Base-by-base conservation (phyloP, 2,113 vertebrate genomes). In the Barnardius zonarius region DNA sequence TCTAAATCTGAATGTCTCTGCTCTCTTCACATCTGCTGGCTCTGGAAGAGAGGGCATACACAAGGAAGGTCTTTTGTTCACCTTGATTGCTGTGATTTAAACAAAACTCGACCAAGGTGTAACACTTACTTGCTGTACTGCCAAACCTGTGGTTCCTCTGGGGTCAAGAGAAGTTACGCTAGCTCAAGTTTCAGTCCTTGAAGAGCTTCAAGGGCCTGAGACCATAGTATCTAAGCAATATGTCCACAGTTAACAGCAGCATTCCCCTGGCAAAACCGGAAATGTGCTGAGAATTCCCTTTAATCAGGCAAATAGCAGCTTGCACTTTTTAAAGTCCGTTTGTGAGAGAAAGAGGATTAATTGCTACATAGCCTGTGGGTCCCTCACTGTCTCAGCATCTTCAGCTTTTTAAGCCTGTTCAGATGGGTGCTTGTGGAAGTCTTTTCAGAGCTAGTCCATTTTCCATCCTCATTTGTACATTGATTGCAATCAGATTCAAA, bases 111-210 rank as follows among this genome's bases (percentile, higher is more conserved):
- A 6, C 11, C 17, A 12, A 81, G 7, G 13, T 55, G 9, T 46
- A 54, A 69, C 1, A 9, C 7, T 74, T 43, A 66, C 11, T 67
- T 0, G 0, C 0, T 0, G 4, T 64, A 33, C 59, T 39, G 20
- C 35, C 44, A 61, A 77, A 33, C 10, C 7, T 72, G n/a, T 20
- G 27, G 41, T n/a, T 75, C 51, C 66, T 82, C 64, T 23, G 11
- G 11, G 19, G 4, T 10, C 18, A 70, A 41, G 77, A 20, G 37
- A 7, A 62, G 43, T 44, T 39, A 19, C 4, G 4, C 13, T 37
- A 44, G 62, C 46, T 72, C 9, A 3, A 3, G 14, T 61, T 55
- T 78, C 77, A 62, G 19, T 81, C 31, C n/a, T n/a, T n/a, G 37
- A 33, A 79, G 49, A 39, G 10, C 46, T 76, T 66, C 9, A 10